Conservation (phyloP, 2,113 vertebrate species). For the Hypanus sabinus region DNA sequence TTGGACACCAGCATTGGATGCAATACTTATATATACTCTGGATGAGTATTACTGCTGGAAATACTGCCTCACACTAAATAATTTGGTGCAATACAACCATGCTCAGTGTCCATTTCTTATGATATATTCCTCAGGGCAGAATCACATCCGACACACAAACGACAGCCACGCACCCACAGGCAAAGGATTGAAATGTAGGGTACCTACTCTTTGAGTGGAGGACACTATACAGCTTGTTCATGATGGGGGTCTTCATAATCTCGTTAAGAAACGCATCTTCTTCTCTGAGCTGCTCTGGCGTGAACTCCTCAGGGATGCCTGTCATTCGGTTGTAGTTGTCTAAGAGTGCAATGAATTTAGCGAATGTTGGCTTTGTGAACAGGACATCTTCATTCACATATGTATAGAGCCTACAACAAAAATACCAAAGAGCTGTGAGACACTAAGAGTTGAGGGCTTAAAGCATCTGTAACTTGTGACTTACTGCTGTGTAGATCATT, state of each 20-base stretch:
- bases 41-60: too few relatives aligned
- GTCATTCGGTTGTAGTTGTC: constrained; percentile 79
- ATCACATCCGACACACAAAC: too few relatives aligned
- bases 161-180: too few relatives aligned
- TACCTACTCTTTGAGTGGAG: constrained; percentile 67
- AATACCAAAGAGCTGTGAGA: not conserved
- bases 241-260: constrained; percentile 70
- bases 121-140: too few relatives aligned
- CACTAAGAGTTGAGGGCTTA: not conserved
- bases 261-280: constrained; percentile 72
- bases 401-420: constrained; percentile 65
- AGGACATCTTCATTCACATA: constrained; percentile 70
- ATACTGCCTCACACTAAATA: too few relatives aligned
- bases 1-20: too few relatives aligned
- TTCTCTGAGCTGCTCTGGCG: constrained; percentile 63
- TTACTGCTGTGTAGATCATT: not conserved
- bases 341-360: constrained; percentile 70
- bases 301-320: constrained; percentile 65
- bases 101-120: too few relatives aligned
- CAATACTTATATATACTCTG: too few relatives aligned
- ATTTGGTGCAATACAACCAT: too few relatives aligned
- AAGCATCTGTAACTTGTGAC: not conserved
- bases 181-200: not conserved
- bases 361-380: constrained; percentile 75
- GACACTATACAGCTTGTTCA: constrained; percentile 71